A percentile compares a stretch with the other conserved stretches of the same genome.
These are phyloP conservation scores for Hydropsyche tenuis DNA, from an alignment of 1,140 invertebrate genomes.

Conservation along the genomic window DNA sequence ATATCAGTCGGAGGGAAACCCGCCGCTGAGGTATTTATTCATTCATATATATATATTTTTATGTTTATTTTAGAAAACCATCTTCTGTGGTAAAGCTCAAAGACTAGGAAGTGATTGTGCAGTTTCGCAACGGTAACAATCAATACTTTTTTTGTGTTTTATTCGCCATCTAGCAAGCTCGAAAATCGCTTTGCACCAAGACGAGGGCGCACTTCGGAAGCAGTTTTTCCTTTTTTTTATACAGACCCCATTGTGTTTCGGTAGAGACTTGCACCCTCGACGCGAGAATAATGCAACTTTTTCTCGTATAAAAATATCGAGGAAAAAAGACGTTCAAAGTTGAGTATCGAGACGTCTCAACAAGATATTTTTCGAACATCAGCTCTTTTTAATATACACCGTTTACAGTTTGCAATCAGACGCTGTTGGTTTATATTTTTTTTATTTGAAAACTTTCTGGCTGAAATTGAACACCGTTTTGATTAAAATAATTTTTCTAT, in stretches of 20 bases:
- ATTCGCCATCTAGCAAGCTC: neutral
- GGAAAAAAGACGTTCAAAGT: too few species aligned
- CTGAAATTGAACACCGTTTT: too few species aligned
- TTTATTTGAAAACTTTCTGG: too few species aligned
- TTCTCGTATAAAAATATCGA: neutral
- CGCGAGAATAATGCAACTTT: constrained; percentile 6
- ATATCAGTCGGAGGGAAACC: constrained; percentile 79
- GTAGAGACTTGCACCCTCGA: neutral
- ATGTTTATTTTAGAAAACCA: neutral
- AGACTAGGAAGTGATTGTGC: too few species aligned
- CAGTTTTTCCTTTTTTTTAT: neutral
- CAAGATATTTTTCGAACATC: too few species aligned
- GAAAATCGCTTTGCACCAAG: constrained; percentile 11
- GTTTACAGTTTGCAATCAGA: too few species aligned
- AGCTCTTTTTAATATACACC: too few species aligned
- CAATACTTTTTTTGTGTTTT: neutral
- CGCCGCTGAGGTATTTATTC: constrained; percentile 70
- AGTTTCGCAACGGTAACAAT: too few species aligned
- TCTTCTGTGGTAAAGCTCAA: constrained; percentile 1
- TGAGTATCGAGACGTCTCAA: too few species aligned
- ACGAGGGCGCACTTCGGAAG: neutral
- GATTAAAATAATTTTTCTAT: too few species aligned
- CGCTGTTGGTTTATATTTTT: too few species aligned
- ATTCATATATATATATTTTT: neutral
- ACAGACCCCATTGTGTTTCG: neutral